These are phyloP conservation scores for Globicephala melas DNA, from an alignment of 2,113 vertebrate species.

Conservation along the genomic window DNA sequence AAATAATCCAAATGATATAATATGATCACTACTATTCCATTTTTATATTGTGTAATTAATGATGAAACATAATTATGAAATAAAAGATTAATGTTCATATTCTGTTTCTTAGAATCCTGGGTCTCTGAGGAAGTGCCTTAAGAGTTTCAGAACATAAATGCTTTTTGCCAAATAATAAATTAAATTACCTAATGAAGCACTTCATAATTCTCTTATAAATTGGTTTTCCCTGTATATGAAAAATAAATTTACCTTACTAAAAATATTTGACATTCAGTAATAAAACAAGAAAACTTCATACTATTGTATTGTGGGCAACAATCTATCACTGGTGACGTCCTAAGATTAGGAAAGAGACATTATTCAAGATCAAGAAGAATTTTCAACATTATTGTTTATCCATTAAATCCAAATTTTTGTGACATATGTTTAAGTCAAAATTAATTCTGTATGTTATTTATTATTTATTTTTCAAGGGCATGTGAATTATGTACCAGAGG, in stretches of 20 bases:
- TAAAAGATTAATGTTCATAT: neutral
- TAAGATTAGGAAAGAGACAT: neutral
- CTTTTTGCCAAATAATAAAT: neutral
- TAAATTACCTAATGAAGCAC: neutral
- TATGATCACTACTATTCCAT: neutral
- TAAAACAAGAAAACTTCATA: neutral
- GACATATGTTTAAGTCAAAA: neutral
- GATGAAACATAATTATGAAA: neutral
- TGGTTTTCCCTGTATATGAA: neutral
- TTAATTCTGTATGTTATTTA: neutral
- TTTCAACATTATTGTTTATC: neutral
- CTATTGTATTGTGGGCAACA: neutral
- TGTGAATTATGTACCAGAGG: neutral
- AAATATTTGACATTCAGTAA: neutral
- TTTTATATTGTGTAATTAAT: neutral
- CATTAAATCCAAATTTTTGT: neutral
- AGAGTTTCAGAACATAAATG: neutral
- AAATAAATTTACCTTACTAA: neutral
- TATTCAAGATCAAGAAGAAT: neutral
- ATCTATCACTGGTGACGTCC: neutral
- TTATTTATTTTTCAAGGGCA: neutral
- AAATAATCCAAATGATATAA: neutral
- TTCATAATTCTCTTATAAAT: neutral
- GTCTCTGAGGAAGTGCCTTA: neutral
- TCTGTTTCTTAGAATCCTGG: neutral